Evolutionary conservation across 2,888 invertebrate species (phyloP), one percentile per base, ranked within the genome.

Genomic region (Cordylochernes scorpioides): DNA sequence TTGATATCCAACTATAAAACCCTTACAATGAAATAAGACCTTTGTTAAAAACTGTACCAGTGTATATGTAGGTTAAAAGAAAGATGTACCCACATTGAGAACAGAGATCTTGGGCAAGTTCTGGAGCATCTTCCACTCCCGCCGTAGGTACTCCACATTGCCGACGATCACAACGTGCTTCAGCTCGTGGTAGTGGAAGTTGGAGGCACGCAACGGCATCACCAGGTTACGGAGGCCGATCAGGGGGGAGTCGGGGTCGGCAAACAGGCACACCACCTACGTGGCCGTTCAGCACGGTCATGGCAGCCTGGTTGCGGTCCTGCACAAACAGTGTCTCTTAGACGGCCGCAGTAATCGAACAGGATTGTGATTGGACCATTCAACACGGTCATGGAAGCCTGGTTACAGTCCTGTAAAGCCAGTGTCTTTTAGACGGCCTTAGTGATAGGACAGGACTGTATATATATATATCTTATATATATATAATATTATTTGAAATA

Each of bases 111-210:
- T 94, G 28, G 97, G 97, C 57, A 97, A 67, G 65, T 97, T 94
- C 61, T 91, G 86, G 51, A 97, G 64, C 72, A 88, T 94, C 61
- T 91, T 91, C 97, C 97, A 97, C 59, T 97, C 97, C 49, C 88
- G 67, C 49, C 84, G 66, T 47, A 99, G 77, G 58, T 97, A 97
- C 49, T 97, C 94, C 47, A 91, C 78, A 48, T 91, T 86, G 44
- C 97, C 94, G 43, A 97, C 94, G 51, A 97, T 88, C 42, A 97
- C 91, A 45, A 97, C 91, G 58, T 94, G 91, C 59, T 97, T 97
- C 48, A 97, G 67, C 62, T 97, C 97, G 58, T 94, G 86, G 59
- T 88, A 94, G 60, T 97, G 94, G 59, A 97, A 97, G 61, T 97
- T 97, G 50, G 88, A 91, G 45, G 97, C 94, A 49, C 97, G 62